phyloP scores from a whole-genome alignment of 1,140 invertebrate species.

The Neodiprion fabricii region DNA sequence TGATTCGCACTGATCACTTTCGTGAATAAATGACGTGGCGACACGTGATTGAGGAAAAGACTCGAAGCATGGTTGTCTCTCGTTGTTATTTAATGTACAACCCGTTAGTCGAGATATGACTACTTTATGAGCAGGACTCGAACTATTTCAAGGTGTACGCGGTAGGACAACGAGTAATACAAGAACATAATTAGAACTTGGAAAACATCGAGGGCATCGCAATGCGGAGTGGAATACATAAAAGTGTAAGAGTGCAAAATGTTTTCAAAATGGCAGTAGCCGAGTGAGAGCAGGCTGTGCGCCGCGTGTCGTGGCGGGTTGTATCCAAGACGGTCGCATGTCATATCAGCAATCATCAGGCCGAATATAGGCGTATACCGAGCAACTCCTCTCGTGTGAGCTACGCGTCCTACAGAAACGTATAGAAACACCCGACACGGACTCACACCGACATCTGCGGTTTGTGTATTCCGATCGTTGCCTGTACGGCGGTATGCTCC shows the following conservation, averaged over 20 bases:
- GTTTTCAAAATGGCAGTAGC: not conserved
- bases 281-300: not conserved
- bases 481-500: slow-evolving; percentile 25
- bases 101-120: too few relatives aligned
- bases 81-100: too few relatives aligned
- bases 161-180: too few relatives aligned
- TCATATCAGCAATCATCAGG: slow-evolving; percentile 62
- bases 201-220: slow-evolving; percentile 4
- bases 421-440: not conserved
- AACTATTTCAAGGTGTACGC: too few relatives aligned
- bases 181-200: not conserved
- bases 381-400: not conserved
- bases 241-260: too few relatives aligned
- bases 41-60: too few relatives aligned
- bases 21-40: too few relatives aligned
- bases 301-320: slow-evolving; percentile 50
- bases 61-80: too few relatives aligned
- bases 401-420: too few relatives aligned
- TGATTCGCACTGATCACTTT: too few relatives aligned
- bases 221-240: not conserved
- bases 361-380: slow-evolving; percentile 52
- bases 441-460: slow-evolving; percentile 50
- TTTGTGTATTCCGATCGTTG: not conserved
- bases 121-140: too few relatives aligned
- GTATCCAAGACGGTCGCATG: slow-evolving; percentile 60